Evolutionary conservation across 1,140 invertebrate genomes (phyloP).

Genomic region (Cataglyphis hispanica): DNA sequence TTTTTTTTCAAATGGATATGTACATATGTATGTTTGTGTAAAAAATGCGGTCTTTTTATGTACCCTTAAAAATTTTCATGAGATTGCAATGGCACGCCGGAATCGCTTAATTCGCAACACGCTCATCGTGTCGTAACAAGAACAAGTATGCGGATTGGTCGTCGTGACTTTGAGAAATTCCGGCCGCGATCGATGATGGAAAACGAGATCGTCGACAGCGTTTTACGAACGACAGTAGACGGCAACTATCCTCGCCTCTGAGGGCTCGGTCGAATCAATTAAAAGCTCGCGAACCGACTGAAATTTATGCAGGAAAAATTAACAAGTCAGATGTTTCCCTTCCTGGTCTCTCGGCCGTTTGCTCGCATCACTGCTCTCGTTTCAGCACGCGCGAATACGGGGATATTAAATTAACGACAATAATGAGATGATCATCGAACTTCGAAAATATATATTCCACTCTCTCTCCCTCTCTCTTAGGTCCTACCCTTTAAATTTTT

Average conservation of each 20-base stretch:
- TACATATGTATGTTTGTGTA: background rate
- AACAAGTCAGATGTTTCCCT: conserved; percentile 85
- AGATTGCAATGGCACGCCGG: conserved; percentile 42
- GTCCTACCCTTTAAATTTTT: background rate
- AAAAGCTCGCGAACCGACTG: conserved; percentile 79
- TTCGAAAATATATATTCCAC: conserved; percentile 20
- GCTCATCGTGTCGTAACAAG: conserved; percentile 51
- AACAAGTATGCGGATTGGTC: conserved; percentile 48
- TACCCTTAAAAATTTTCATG: background rate
- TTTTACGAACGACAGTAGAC: background rate
- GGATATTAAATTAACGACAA: conserved; percentile 84
- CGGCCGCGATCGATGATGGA: background rate
- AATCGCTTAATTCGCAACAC: conserved; percentile 57
- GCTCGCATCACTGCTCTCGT: conserved; percentile 27
- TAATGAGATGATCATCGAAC: conserved; percentile 83
- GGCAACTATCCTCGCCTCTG: conserved; percentile 11
- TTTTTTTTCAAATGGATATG: background rate
- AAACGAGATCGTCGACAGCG: conserved; percentile 31
- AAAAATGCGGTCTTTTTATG: background rate
- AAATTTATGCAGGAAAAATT: conserved; percentile 86
- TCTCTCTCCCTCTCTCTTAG: background rate
- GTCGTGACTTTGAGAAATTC: conserved; percentile 62
- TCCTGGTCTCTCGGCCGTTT: conserved; percentile 22
- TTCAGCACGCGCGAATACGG: background rate
- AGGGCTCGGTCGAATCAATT: conserved; percentile 83